Conservation (phyloP, 2,797 vertebrate genomes). For the Chelon labrosus region DNA sequence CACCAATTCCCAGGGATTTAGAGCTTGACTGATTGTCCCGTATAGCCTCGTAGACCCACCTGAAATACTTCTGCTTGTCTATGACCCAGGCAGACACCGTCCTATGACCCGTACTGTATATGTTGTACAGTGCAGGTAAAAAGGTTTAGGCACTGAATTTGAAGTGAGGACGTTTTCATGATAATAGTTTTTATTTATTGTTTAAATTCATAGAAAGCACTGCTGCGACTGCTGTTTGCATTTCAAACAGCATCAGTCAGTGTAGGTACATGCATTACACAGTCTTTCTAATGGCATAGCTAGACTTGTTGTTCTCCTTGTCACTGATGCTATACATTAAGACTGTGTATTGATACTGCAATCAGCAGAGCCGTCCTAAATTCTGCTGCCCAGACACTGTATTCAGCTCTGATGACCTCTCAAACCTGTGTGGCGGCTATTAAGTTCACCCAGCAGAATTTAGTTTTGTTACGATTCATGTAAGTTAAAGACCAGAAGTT, state of each 20-base stretch:
- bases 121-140: too few species aligned
- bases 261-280: not conserved
- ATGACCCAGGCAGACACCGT: conserved; percentile 54
- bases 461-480: not conserved
- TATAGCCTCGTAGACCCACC: conserved; percentile 59
- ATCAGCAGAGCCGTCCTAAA: not conserved
- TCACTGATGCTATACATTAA: too few species aligned
- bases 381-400: not conserved
- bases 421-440: not conserved
- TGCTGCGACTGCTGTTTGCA: not conserved
- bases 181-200: not conserved
- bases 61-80: conserved; percentile 62
- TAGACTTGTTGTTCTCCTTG: not conserved
- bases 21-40: conserved; percentile 79
- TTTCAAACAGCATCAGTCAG: not conserved
- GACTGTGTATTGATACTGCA: not conserved
- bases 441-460: not conserved
- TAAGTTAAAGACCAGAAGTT: not conserved
- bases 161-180: not conserved
- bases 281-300: not conserved
- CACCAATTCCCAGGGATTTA: conserved; percentile 79
- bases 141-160: not conserved
- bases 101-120: conserved; percentile 7
- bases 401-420: not conserved
- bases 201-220: not conserved